Evolutionary conservation across 2,113 vertebrate species (phyloP), one percentile per base, ranked within the genome.

Genomic region (Macquaria australasica): DNA sequence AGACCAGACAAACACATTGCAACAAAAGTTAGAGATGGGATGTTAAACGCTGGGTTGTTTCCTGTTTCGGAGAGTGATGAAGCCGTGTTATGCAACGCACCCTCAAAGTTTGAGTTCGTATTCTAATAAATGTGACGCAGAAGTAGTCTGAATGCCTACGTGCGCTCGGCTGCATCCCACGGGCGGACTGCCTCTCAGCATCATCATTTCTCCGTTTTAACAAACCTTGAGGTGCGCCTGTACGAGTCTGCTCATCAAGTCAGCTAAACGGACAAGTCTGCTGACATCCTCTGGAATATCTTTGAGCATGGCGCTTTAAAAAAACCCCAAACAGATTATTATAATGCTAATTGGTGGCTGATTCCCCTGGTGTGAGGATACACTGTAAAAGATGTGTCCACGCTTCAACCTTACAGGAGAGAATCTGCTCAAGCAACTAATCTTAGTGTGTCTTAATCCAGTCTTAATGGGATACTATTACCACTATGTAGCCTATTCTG

Each of bases 121-220:
- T 2, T 21, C 28, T 14, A n/a, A 2, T 59, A 37, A n/a, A 15
- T 31, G 21, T 78, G 78, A 72, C 45, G 59, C 60, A 68, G 53
- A 11, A 15, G 23, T 3, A 23, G n/a, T 16, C 21, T 8, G 10
- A 4, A 10, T 53, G 74, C 74, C 21, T 83, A 72, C 67, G 74
- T 83, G 81, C 81, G 25, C 48, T 21, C 14, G 3, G 23, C 39
- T 20, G 74, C 67, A 64, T 71, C 28, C 51, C 37, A 37, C 4
- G 5, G 37, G 37, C 37, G 37, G 37, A 37, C 6, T 6, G 6
- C 5, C 34, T 12, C 20, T 34, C 9, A 15, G 37, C 60, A 6
- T 39, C 34, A 58, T 43, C 50, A 45, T 8, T 45, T 2, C 37
- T 18, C 15, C 4, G 7, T 20, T 23, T 41, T 18, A 45, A 4